These are phyloP conservation scores for Prunella fulvescens DNA, from an alignment of 2,113 vertebrate genomes.

Conservation along the genomic window DNA sequence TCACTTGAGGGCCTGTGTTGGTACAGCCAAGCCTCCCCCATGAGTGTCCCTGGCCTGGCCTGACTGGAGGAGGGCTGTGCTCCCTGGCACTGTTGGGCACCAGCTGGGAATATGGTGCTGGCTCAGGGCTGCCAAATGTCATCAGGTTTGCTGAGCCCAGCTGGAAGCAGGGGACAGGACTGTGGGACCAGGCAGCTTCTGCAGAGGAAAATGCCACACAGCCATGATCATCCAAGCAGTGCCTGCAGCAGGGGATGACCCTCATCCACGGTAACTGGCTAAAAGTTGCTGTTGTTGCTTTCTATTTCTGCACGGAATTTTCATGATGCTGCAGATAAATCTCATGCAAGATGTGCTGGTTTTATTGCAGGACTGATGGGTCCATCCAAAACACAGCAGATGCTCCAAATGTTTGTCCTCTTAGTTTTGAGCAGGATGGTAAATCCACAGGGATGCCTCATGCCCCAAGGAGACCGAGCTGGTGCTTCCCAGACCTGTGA, in stretches of 20 bases:
- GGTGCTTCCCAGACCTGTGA: neutral
- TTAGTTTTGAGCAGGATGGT: neutral
- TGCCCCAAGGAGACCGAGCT: accelerated
- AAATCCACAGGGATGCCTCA: neutral
- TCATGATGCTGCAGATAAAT: neutral
- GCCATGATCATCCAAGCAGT: accelerated
- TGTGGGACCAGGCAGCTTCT: neutral
- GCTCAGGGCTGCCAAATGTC: neutral
- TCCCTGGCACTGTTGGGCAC: neutral
- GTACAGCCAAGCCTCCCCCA: neutral
- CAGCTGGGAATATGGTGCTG: neutral
- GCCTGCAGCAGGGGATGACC: neutral
- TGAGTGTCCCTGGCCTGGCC: neutral
- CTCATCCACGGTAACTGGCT: accelerated
- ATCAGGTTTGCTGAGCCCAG: neutral
- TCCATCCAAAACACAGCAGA: neutral
- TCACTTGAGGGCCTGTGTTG: neutral
- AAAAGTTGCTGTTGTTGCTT: neutral
- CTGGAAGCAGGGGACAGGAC: neutral
- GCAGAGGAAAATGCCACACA: neutral
- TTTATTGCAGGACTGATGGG: neutral
- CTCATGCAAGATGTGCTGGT: neutral
- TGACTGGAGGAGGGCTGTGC: accelerated
- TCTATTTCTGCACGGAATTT: neutral
- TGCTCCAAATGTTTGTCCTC: neutral